Conservation (phyloP, 2,113 vertebrate genomes). For the Campylorhamphus procurvoides region DNA sequence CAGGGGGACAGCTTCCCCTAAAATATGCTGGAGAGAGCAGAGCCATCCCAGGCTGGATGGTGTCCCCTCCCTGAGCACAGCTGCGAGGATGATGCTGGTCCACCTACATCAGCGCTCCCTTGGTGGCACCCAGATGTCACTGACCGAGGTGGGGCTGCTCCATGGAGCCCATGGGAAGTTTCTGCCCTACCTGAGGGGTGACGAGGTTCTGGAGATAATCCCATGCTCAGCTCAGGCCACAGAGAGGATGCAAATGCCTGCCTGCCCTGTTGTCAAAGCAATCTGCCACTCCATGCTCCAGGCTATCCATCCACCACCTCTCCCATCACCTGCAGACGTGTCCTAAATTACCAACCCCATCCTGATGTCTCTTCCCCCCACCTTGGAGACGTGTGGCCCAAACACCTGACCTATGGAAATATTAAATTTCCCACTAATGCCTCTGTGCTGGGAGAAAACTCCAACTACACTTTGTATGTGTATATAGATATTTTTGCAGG, state of each 20-base stretch:
- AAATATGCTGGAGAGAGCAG: fast-evolving
- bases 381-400: not conserved
- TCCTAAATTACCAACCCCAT: not conserved
- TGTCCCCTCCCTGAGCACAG: not conserved
- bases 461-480: not conserved
- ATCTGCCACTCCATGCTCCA: fast-evolving
- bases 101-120: not conserved
- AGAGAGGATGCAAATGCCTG: fast-evolving
- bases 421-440: not conserved
- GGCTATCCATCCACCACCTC: not conserved
- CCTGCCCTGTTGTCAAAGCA: not conserved
- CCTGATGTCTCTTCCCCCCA: not conserved
- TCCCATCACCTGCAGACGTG: not conserved
- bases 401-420: not conserved
- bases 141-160: fast-evolving
- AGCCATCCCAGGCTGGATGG: not conserved
- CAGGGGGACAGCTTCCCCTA: fast-evolving
- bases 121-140: not conserved
- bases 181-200: not conserved
- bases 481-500: fast-evolving
- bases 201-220: not conserved
- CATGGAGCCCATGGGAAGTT: not conserved
- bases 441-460: not conserved
- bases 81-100: fast-evolving
- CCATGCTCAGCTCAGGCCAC: not conserved